Percentiles rank a stretch among this genome's conserved stretches.
These are phyloP conservation scores for Nannobrachium achirus DNA, from an alignment of 2,113 vertebrate species.

Conservation along the genomic window DNA sequence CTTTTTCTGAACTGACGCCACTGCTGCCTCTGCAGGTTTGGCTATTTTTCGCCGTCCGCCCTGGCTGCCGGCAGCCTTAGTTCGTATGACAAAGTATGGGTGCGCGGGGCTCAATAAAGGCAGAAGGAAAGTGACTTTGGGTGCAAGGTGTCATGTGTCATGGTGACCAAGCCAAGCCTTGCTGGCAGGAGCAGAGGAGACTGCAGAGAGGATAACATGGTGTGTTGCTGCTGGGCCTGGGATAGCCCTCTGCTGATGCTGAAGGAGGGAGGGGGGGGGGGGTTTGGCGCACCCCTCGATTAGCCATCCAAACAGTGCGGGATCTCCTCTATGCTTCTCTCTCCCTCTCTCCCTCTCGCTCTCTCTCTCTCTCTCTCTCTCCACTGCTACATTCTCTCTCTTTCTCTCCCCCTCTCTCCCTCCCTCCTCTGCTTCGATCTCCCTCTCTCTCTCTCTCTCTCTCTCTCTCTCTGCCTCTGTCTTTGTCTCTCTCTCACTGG, in stretches of 20 bases:
- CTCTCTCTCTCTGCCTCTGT: too few species aligned
- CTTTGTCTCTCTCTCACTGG: constrained; percentile 1
- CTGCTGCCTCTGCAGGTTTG: too few species aligned
- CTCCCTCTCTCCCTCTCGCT: neutral
- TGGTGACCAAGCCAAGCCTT: constrained; percentile 18
- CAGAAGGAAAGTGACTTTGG: constrained; percentile 19
- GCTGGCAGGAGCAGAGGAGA: constrained; percentile 49
- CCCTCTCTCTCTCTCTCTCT: constrained; percentile 1
- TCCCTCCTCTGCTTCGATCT: neutral
- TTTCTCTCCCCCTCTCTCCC: neutral
- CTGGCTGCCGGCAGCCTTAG: too few species aligned
- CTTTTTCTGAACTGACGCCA: too few species aligned
- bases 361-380: neutral
- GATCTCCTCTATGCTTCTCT: constrained; percentile 2
- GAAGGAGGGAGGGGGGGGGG: constrained; percentile 35
- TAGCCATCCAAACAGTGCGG: constrained; percentile 18
- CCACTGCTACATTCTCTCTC: neutral
- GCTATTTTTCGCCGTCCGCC: too few species aligned
- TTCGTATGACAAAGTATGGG: too few species aligned
- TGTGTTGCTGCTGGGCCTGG: constrained; percentile 59
- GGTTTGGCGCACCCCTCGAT: constrained; percentile 53
- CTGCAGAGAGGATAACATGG: constrained; percentile 69
- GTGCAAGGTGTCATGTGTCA: constrained; percentile 39
- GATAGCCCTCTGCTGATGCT: constrained; percentile 71
- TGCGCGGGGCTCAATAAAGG: too few species aligned